phyloP scores from a whole-genome alignment of 2,888 invertebrate species.

The Orchesella flavescens region DNA sequence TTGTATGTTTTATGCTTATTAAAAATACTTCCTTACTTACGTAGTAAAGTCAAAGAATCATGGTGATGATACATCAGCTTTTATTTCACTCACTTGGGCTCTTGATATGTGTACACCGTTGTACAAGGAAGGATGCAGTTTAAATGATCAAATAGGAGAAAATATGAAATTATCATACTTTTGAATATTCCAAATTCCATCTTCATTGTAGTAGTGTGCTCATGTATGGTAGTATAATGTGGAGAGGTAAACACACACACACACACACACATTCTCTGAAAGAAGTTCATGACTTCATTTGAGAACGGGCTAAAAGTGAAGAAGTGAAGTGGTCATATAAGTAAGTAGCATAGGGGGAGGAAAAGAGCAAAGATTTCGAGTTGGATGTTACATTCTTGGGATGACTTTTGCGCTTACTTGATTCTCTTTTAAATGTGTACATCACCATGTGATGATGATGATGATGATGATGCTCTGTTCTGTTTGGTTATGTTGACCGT shows the following conservation, averaged over 20 bases:
- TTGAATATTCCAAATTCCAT: conserved; percentile 34
- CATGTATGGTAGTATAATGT: not conserved
- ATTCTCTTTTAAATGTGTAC: conserved; percentile 18
- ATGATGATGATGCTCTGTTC: conserved; percentile 13
- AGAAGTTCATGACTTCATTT: conserved; percentile 40
- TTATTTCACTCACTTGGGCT: conserved; percentile 34
- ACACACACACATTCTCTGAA: conserved; percentile 1
- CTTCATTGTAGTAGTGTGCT: conserved; percentile 2
- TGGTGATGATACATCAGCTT: conserved; percentile 33
- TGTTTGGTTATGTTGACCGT: conserved; percentile 32
- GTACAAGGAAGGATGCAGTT: conserved; percentile 14
- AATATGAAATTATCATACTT: conserved; percentile 33
- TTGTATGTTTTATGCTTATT: conserved; percentile 15
- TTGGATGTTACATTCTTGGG: conserved; percentile 16
- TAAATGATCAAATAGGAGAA: conserved; percentile 17
- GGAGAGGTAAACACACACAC: not conserved
- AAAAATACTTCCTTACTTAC: conserved; percentile 28
- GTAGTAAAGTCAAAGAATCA: conserved; percentile 22
- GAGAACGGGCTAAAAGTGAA: conserved; percentile 26
- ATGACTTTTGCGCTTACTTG: conserved; percentile 50
- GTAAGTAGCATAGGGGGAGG: conserved; percentile 36
- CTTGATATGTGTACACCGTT: not conserved
- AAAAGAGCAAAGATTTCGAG: conserved; percentile 36
- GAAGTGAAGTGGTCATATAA: conserved; percentile 31
- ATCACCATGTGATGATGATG: too few species aligned